Evolutionary conservation across 64 coral and sea anemone genomes (phyloP).

Genomic region (Dendronephthya gigantea): DNA sequence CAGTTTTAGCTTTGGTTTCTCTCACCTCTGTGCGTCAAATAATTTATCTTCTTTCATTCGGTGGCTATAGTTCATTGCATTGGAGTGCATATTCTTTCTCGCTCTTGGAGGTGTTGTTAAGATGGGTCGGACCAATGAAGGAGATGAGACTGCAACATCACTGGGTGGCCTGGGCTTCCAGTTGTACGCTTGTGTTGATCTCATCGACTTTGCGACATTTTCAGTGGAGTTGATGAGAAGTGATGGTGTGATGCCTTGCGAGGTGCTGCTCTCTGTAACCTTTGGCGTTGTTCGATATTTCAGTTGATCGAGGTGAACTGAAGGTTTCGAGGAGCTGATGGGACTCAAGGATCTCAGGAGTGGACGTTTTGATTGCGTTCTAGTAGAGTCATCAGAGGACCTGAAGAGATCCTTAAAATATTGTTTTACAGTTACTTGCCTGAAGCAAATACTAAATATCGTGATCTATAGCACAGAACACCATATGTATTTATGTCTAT

Average conservation of each 20-base stretch:
- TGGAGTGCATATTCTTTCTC: neutral
- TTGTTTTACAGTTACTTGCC: neutral
- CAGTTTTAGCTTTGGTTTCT: neutral
- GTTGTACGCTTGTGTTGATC: neutral
- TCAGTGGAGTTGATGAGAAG: neutral
- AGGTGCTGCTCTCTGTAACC: neutral
- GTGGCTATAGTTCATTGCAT: neutral
- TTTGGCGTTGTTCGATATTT: neutral
- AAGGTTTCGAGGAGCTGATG: neutral
- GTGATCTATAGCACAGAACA: too few relatives aligned
- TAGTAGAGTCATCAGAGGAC: neutral
- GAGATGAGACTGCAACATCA: neutral
- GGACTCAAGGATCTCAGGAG: neutral
- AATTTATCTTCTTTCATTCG: slow-evolving; percentile 7
- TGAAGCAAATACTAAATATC: too few relatives aligned
- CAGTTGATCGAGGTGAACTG: neutral
- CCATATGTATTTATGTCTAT: too few relatives aligned
- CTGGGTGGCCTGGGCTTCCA: neutral
- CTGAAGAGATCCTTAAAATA: neutral
- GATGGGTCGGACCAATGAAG: neutral
- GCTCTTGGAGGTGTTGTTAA: neutral
- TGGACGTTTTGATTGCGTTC: neutral
- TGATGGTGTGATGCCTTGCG: neutral
- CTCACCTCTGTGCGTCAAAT: neutral
- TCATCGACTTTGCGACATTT: neutral